phyloP scores from a whole-genome alignment of 2,888 invertebrate species.

The Ornithoptera priamus region DNA sequence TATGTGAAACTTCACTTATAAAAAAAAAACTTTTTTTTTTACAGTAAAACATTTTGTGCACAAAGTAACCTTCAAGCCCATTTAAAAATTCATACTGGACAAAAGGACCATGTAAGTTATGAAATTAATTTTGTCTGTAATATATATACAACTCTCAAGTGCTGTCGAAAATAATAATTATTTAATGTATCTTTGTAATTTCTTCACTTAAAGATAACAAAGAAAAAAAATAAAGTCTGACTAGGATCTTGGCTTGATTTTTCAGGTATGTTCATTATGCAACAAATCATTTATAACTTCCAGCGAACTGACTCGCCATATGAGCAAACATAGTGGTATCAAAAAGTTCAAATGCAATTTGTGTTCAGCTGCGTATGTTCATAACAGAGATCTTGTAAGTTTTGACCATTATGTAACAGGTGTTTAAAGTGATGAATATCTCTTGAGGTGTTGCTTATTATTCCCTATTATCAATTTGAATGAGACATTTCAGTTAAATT shows the following conservation, averaged over 20 bases:
- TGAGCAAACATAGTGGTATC: constrained; percentile 79
- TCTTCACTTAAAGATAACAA: too few relatives aligned
- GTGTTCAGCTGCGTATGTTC: constrained; percentile 77
- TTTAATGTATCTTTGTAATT: too few relatives aligned
- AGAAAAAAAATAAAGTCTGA: too few relatives aligned
- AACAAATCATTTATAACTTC: constrained; percentile 81
- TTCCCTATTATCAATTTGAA: too few relatives aligned
- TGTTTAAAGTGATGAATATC: not conserved
- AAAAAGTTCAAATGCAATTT: constrained; percentile 81
- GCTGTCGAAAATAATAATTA: too few relatives aligned
- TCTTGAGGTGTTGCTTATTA: too few relatives aligned
- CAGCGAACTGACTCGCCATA: constrained; percentile 81
- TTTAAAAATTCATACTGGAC: constrained; percentile 82
- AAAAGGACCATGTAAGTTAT: constrained; percentile 77
- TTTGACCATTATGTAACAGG: not conserved
- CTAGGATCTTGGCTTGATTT: constrained; percentile 19
- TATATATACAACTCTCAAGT: too few relatives aligned
- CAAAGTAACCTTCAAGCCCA: constrained; percentile 82
- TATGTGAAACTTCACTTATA: not conserved
- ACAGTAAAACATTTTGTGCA: constrained; percentile 81
- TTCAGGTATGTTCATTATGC: constrained; percentile 77
- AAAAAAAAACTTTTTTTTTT: constrained; percentile 36
- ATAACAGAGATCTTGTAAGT: constrained; percentile 79
- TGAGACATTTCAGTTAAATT: not conserved
- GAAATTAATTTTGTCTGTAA: not conserved